phyloP scores from a whole-genome alignment of 2,888 invertebrate species.

The Noctuana brunneofusca region DNA sequence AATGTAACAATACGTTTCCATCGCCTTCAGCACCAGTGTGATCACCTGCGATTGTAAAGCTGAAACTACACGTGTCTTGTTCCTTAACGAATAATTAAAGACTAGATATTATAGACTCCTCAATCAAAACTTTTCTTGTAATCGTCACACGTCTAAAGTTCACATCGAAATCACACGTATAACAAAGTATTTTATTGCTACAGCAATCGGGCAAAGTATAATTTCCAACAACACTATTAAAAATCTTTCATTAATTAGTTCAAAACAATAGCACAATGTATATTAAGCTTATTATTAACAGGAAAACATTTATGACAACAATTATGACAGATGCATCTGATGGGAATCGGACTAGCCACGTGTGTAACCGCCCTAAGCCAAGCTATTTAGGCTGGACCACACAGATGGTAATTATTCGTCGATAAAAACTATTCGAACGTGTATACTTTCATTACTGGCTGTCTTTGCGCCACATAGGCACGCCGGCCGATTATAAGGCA shows the following conservation, averaged over 20 bases:
- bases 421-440: slow-evolving; percentile 24
- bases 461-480: slow-evolving; percentile 11
- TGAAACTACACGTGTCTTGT: not conserved
- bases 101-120: not conserved
- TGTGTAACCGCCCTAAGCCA: slow-evolving; percentile 7
- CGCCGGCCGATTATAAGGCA: slow-evolving; percentile 20
- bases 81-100: not conserved
- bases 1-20: slow-evolving; percentile 12
- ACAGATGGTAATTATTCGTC: slow-evolving; percentile 23
- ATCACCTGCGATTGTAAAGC: not conserved
- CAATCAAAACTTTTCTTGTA: not conserved
- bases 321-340: not conserved
- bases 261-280: too few relatives aligned
- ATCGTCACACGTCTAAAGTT: too few relatives aligned
- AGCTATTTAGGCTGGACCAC: slow-evolving; percentile 30
- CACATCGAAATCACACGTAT: too few relatives aligned
- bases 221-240: too few relatives aligned
- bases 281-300: too few relatives aligned
- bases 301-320: not conserved
- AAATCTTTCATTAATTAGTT: too few relatives aligned
- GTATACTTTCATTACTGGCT: slow-evolving; percentile 27
- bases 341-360: not conserved
- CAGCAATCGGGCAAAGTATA: too few relatives aligned
- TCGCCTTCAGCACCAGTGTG: slow-evolving; percentile 12
- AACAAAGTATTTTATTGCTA: too few relatives aligned